phyloP scores from a whole-genome alignment of 2,113 vertebrate species.

The Colaptes auratus region DNA sequence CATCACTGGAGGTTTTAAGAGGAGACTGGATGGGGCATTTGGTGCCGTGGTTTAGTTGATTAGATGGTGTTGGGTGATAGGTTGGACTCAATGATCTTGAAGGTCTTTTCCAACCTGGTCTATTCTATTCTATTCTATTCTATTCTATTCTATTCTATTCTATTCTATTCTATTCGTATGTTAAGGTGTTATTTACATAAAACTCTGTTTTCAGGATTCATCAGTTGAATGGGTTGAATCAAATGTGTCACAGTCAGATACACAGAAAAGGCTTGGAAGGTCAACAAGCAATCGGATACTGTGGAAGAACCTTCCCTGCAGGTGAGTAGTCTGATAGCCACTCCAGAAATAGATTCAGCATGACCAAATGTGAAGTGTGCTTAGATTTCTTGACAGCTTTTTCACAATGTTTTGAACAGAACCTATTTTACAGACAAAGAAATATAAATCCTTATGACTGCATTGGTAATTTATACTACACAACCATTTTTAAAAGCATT shows the following conservation, averaged over 20 bases:
- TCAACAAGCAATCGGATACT: conserved; percentile 57
- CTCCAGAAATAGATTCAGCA: neutral
- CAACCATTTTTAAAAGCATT: neutral
- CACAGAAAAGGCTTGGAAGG: conserved; percentile 81
- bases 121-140: too few relatives aligned
- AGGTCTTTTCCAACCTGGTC: too few relatives aligned
- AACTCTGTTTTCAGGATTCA: conserved; percentile 79
- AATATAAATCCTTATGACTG: too few relatives aligned
- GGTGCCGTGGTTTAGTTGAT: too few relatives aligned
- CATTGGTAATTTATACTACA: neutral
- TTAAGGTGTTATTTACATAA: neutral
- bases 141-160: too few relatives aligned
- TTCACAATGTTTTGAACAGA: neutral
- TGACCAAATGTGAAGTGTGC: neutral
- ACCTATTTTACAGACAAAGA: neutral
- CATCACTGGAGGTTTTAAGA: too few relatives aligned
- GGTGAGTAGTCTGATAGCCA: conserved; percentile 54
- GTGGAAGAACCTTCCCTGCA: conserved; percentile 32
- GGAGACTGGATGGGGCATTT: too few relatives aligned
- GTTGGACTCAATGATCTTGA: too few relatives aligned
- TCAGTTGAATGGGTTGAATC: conserved; percentile 92
- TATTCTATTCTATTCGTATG: too few relatives aligned
- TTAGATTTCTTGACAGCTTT: neutral
- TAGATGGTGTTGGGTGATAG: too few relatives aligned
- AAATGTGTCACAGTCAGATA: conserved; percentile 30